Evolutionary conservation across 1,140 invertebrate genomes (phyloP).

Genomic region (Drosophila pachea): DNA sequence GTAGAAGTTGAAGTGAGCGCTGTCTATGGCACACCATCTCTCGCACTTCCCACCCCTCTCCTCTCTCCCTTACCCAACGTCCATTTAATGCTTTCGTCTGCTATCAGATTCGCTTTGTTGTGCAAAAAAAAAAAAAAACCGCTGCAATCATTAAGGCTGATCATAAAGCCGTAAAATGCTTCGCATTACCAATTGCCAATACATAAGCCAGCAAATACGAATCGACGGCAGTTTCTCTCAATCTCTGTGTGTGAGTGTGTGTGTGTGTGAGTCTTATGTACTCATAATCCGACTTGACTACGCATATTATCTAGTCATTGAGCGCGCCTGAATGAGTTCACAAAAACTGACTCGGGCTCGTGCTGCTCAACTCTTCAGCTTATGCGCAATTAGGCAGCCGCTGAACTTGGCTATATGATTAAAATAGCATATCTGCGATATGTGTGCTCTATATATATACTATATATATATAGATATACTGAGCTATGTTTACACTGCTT

Average conservation of each 20-base stretch:
- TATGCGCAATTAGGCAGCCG: conserved; percentile 50
- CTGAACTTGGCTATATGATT: conserved; percentile 45
- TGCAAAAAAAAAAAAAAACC: conserved; percentile 24
- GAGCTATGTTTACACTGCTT: conserved; percentile 24
- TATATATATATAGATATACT: background rate
- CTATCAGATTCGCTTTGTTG: conserved; percentile 38
- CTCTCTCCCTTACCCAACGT: too few species aligned
- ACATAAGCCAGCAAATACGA: background rate
- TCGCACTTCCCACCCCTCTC: conserved; percentile 6
- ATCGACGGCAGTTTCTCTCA: background rate
- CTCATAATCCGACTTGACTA: conserved; percentile 27
- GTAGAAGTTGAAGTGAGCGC: too few species aligned
- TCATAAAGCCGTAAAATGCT: conserved; percentile 35
- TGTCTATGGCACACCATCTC: background rate
- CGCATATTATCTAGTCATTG: conserved; percentile 44
- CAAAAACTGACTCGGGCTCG: conserved; percentile 9
- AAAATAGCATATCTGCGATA: conserved; percentile 27
- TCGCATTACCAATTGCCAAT: conserved; percentile 37
- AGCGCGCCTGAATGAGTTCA: conserved; percentile 25
- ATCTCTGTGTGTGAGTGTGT: background rate
- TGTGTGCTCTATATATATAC: background rate
- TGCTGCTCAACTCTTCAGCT: conserved; percentile 13
- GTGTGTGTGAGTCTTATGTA: conserved; percentile 6
- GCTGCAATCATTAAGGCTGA: conserved; percentile 37
- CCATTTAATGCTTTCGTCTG: conserved; percentile 21